Evolutionary conservation across 1,140 invertebrate genomes (phyloP).

Genomic region (Penaeus vannamei): DNA sequence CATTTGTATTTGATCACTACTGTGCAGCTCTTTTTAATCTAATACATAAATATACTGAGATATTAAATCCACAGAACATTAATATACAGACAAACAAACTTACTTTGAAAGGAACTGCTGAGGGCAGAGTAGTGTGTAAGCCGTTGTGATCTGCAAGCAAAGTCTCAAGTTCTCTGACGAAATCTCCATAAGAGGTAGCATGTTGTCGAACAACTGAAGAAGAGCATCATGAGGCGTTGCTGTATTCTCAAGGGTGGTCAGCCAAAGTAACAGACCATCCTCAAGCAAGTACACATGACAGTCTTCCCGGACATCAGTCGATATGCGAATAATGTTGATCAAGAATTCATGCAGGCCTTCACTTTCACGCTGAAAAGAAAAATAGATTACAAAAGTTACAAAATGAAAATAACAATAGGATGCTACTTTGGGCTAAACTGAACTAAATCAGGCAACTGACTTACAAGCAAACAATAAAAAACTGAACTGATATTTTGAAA

Average conservation of each 20-base stretch:
- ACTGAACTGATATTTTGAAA: no score
- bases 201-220: conserved; percentile 61
- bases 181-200: conserved; percentile 76
- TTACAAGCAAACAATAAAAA: no score
- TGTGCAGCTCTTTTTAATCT: no score
- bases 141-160: conserved; percentile 85
- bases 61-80: no score
- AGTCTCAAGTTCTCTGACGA: conserved; percentile 85
- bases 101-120: conserved; percentile 82
- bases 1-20: no score
- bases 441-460: no score
- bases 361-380: conserved; percentile 73
- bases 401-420: conserved; percentile 3
- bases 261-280: conserved; percentile 93
- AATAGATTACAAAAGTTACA: conserved; percentile 72
- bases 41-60: no score
- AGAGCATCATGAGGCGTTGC: conserved; percentile 70
- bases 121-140: conserved; percentile 87
- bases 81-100: not conserved
- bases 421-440: not conserved
- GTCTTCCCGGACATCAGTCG: conserved; percentile 83
- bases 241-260: conserved; percentile 85
- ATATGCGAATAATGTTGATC: conserved; percentile 82
- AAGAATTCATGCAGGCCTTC: conserved; percentile 79
- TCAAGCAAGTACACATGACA: conserved; percentile 91